Percentiles rank a stretch among this genome's conserved stretches.
These are phyloP conservation scores for Copidosoma floridanum DNA, from an alignment of 1,140 invertebrate species.

Conservation along the genomic window DNA sequence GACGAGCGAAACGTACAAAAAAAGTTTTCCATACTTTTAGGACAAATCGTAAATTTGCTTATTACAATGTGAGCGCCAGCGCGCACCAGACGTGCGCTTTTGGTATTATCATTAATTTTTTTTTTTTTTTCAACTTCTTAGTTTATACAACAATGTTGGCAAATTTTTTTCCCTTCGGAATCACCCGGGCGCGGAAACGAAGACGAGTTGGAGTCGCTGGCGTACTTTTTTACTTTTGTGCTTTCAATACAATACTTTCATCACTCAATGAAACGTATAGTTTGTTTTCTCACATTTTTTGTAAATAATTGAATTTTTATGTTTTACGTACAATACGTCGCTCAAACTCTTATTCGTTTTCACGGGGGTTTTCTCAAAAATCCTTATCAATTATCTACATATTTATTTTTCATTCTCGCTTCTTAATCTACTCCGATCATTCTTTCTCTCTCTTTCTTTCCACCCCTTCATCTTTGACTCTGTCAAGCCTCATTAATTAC, in stretches of 20 bases:
- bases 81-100: neutral
- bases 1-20: slow-evolving; percentile 11
- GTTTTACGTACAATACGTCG: neutral
- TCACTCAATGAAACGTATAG: neutral
- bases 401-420: neutral
- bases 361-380: neutral
- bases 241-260: too few relatives aligned
- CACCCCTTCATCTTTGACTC: neutral
- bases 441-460: neutral
- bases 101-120: neutral
- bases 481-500: too few relatives aligned
- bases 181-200: neutral
- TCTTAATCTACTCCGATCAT: neutral
- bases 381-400: neutral
- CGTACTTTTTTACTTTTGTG: too few relatives aligned
- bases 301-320: neutral
- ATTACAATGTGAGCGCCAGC: neutral
- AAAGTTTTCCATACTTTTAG: too few relatives aligned
- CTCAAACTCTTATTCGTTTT: slow-evolving; percentile 9
- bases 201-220: neutral
- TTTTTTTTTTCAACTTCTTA: neutral
- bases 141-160: slow-evolving; percentile 11
- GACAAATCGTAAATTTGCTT: slow-evolving; percentile 14
- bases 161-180: neutral
- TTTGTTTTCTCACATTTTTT: neutral